Evolutionary conservation across 2,113 vertebrate species (phyloP), one percentile per base, ranked within the genome.

Genomic region (Zapus hudsonius): DNA sequence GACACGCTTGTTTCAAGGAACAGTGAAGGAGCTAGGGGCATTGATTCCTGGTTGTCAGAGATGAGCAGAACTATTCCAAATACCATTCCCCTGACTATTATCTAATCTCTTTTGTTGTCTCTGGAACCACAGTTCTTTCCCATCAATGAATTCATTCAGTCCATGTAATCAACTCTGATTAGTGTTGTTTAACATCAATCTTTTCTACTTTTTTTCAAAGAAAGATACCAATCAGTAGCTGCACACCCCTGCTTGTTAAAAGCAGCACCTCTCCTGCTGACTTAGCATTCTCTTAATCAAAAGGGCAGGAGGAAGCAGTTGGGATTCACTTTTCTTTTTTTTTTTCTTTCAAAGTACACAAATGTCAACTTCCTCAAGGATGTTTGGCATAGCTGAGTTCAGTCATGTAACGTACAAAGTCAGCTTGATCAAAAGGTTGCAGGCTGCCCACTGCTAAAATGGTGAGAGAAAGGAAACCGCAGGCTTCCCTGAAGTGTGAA

Each of bases 341-440:
- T 96, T 96, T 96, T 96, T 91, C 96, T 97, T 98, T 98, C 96
- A 97, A 97, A 98, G 96, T 96, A 97, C 94, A 98, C 97, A 97
- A 98, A 98, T 98, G 98, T 98, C 98, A 98, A 97, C 97, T 98
- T 98, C 96, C 97, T 98, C 90, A 98, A 98, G 98, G 97, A 98
- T 98, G 97, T 98, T 98, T 98, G 98, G 97, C 97, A 97, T 97
- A 97, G 97, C 97, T 91, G 97, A 98, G 97, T 98, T 98, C 98
- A 98, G 97, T 97, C 97, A 75, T 96, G 95, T 95, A 98, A 97
- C 0, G 90, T 97, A 98, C 97, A 98, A 98, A 98, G 97, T 97
- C 93, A 74, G 96, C 82, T 97, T 97, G 98, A 98, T 98, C 98
- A 98, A 98, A 98, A 98, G 98, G 97, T 97, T 98, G 96, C 96